Evolutionary conservation across 2,888 invertebrate genomes (phyloP).

Genomic region (Pheosia tremula): DNA sequence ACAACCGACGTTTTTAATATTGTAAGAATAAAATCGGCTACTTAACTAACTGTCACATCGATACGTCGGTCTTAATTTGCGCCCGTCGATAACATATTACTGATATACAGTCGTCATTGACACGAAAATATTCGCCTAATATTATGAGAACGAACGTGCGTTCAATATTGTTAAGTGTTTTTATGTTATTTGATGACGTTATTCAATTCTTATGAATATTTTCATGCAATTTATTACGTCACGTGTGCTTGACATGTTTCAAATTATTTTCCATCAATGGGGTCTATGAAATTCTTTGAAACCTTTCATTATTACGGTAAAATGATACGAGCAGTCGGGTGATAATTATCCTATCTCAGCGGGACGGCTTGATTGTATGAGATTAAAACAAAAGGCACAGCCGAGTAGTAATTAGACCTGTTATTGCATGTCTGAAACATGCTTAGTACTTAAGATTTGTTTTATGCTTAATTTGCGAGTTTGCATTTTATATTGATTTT

Average conservation of each 20-base stretch:
- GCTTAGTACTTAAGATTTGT: slow-evolving; percentile 6
- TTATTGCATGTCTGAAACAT: slow-evolving; percentile 8
- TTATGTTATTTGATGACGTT: neutral
- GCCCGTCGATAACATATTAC: no score
- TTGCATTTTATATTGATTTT: no score
- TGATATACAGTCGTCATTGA: neutral
- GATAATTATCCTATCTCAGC: slow-evolving; percentile 12
- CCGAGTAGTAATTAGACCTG: slow-evolving; percentile 5
- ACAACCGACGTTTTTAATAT: no score
- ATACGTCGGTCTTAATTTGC: no score
- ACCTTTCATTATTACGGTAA: neutral
- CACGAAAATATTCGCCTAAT: neutral
- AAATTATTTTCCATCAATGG: neutral
- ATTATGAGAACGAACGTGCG: neutral
- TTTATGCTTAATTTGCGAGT: neutral
- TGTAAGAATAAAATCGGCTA: no score
- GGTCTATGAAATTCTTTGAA: neutral
- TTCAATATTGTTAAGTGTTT: neutral
- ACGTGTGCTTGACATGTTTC: slow-evolving; percentile 5
- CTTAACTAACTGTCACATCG: no score
- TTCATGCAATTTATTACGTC: slow-evolving; percentile 2
- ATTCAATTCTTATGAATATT: neutral
- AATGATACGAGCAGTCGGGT: neutral
- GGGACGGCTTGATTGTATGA: slow-evolving; percentile 3
- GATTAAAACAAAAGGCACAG: slow-evolving; percentile 10